Base-by-base conservation (phyloP, 2,888 invertebrate species). In the Brachyptera risi region DNA sequence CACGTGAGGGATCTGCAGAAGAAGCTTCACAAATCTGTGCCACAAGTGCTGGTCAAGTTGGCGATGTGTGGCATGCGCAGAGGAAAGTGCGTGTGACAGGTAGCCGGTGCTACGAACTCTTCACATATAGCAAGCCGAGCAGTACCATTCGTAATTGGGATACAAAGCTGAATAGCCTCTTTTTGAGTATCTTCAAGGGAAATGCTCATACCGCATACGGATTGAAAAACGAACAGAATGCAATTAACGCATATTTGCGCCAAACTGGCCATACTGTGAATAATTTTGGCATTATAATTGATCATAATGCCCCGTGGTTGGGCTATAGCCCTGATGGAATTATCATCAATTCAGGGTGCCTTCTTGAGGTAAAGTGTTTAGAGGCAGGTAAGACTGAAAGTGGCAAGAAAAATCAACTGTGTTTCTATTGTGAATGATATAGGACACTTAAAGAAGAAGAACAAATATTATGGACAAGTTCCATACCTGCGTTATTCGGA, bases 261-360 rank as follows among this genome's bases (percentile, higher is more conserved):
- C 27, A 51, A 17, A 51, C 51, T 2, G n/a, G 4, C 15, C 15
- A 7, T 51, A 4, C n/a, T 27, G 51, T 51, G 19, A 17, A 1
- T 11, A 11, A 51, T n/a, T 15, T 51, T 3, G 51, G 51, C 1
- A 13, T 31, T 15, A 31, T 51, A 17, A 15, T 51, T 17, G 35
- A 51, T 15, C 31, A 15, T 21, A 26, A 51, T 31, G 27, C 31
- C 11, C 51, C 51, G 19, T 51, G 51, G 51, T 17, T 51, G 4
- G 51, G 51, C 1, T 51, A 51, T 19, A 51, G 51, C 17, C 51
- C 51, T 15, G 51, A 51, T 17, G 51, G 51, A 15, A n/a, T 51
- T 51, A 35, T 31, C 1, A 3, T 4, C 2, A 35, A 51, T 11
- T 9, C 17, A 17, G 17, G 17, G 4, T 4, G 31, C n/a, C 35